Evolutionary conservation across 2,888 invertebrate species (phyloP), one percentile per base, ranked within the genome.

Genomic region (Orgyia antiqua): DNA sequence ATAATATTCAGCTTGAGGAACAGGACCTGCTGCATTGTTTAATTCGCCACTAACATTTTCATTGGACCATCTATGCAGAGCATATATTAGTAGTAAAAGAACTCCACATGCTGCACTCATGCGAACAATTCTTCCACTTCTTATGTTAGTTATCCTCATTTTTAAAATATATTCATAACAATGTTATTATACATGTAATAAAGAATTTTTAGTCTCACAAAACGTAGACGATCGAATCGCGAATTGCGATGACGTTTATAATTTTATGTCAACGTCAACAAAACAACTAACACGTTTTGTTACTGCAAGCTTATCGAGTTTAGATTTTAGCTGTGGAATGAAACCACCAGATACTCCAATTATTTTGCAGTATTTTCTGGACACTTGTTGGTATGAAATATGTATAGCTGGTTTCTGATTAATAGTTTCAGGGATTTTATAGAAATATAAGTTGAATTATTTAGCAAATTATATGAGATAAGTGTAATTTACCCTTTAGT

Each of bases 141-240:
- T 84, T 29, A 90, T 68, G 50, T 89, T 89, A 48, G 90, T 89
- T 33, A 90, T 87, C 52, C 89, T 88, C 90, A 90, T 90, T 60
- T 63, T 79, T 42, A 25, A 24, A 33, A 29, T 35, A 49, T 48
- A 50, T 32, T 48, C 68, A 66, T 66, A 49, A 55, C 51, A 66
- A 53, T 41, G 37, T 35, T 26, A 38, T 10, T 40, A 39, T 41
- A 25, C 4, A 11, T 23, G 4, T 3, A 4, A 10, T 23, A 10
- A 4, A 23, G 6, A 23, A 5, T 20, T 20, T 20, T 20, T 4
- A n/a, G 20, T 9, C 3, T 4, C 20, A n/a, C 20, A n/a, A 20
- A 20, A 42, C 40, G 46, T 47, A 58, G 43, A 60, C 54, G 31
- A 45, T 38, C 43, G 29, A 42, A 34, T 36, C 27, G 9, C 27